Evolutionary conservation across 2,797 vertebrate species (phyloP).

Genomic region (Argentina silus): DNA sequence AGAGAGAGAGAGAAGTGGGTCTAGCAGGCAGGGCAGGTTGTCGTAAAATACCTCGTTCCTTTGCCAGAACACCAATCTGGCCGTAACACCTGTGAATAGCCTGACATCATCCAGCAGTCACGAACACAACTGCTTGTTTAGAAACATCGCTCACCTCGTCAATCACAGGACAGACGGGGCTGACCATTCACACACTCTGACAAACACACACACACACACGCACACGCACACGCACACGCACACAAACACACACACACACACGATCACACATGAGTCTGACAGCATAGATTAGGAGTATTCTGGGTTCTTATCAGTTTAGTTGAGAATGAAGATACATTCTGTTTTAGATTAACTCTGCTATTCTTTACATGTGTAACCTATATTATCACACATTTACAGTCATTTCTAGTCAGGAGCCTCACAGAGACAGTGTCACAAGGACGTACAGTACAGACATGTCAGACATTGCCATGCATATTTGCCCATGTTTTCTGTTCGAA

Average conservation of each 20-base stretch:
- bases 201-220: neutral
- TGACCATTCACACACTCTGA: conserved; percentile 36
- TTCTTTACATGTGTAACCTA: neutral
- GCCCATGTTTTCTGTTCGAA: too few relatives aligned
- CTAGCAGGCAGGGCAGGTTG: conserved; percentile 14
- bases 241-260: too few relatives aligned
- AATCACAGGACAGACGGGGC: conserved; percentile 64
- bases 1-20: conserved; percentile 4
- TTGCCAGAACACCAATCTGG: conserved; percentile 34
- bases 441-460: too few relatives aligned
- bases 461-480: too few relatives aligned
- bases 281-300: too few relatives aligned
- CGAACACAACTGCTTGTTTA: conserved; percentile 59
- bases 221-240: conserved; percentile 18
- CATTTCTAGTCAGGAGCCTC: too few relatives aligned
- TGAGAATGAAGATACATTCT: too few relatives aligned
- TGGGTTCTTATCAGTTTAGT: too few relatives aligned
- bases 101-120: conserved; percentile 59
- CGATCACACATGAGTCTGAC: too few relatives aligned
- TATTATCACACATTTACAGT: too few relatives aligned
- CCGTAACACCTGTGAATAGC: conserved; percentile 73
- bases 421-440: too few relatives aligned
- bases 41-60: conserved; percentile 29
- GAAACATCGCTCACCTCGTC: conserved; percentile 66
- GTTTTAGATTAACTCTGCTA: too few relatives aligned